Conservation (phyloP, 2,888 invertebrate species). For the Apomyelois bistriatella region DNA sequence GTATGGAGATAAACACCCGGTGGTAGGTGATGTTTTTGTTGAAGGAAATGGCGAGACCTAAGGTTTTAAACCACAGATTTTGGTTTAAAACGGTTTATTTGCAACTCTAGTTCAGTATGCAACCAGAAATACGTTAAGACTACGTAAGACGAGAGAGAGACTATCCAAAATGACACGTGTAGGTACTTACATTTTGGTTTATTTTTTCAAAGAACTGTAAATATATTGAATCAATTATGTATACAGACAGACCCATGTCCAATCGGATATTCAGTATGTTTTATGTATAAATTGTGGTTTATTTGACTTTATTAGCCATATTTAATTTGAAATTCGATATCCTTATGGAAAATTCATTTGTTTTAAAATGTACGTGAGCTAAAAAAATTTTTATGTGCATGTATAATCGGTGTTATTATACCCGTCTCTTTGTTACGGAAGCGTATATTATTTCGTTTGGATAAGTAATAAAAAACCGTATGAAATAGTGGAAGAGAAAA, state of each 20-base stretch:
- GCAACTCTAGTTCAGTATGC: too few species aligned
- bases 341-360: conserved; percentile 6
- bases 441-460: neutral
- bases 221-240: conserved; percentile 3
- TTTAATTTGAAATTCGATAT: conserved; percentile 12
- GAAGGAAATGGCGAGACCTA: too few species aligned
- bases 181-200: neutral
- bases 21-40: too few species aligned
- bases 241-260: conserved; percentile 1
- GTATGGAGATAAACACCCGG: too few species aligned
- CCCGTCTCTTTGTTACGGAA: conserved; percentile 2
- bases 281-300: conserved; percentile 4
- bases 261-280: conserved; percentile 6
- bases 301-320: conserved; percentile 2
- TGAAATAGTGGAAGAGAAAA: neutral
- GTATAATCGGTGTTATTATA: conserved; percentile 6
- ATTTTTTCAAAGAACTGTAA: neutral
- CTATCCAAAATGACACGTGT: neutral
- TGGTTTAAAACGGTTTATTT: too few species aligned
- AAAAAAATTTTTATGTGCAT: conserved; percentile 10
- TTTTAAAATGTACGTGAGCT: neutral
- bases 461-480: neutral
- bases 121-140: too few species aligned
- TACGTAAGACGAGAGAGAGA: too few species aligned
- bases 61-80: too few species aligned